These are phyloP conservation scores for Andrena camellia DNA, from an alignment of 2,888 invertebrate genomes.

Conservation along the genomic window DNA sequence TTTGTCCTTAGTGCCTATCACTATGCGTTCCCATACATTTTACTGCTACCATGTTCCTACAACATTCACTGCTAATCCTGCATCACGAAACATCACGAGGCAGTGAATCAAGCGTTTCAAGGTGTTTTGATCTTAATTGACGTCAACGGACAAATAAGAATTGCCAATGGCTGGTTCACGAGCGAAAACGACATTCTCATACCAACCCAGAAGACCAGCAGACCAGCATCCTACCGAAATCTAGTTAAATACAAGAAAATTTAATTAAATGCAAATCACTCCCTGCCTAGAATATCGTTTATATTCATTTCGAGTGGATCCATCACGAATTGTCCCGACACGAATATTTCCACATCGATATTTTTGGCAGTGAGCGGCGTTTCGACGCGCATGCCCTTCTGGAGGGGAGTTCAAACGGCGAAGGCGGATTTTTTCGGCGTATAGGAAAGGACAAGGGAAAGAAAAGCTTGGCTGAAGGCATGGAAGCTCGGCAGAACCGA, in stretches of 20 bases:
- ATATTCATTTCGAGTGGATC: background rate
- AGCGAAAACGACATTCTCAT: slow-evolving; percentile 3
- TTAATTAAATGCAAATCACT: background rate
- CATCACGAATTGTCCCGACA: slow-evolving; percentile 13
- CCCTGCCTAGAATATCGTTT: background rate
- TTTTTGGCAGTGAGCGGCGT: slow-evolving; percentile 21
- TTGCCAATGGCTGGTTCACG: slow-evolving; percentile 39
- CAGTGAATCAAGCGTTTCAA: slow-evolving; percentile 49
- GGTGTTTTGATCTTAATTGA: slow-evolving; percentile 54
- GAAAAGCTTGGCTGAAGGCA: background rate
- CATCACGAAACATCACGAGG: slow-evolving; percentile 27
- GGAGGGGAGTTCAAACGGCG: background rate
- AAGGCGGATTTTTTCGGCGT: background rate
- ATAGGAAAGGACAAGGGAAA: background rate
- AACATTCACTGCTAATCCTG: slow-evolving; percentile 26
- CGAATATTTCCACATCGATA: slow-evolving; percentile 15
- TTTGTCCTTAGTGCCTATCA: slow-evolving; percentile 18
- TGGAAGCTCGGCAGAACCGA: background rate
- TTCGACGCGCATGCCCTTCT: slow-evolving; percentile 4
- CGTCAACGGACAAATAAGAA: slow-evolving; percentile 47
- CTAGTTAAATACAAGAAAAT: background rate
- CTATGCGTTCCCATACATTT: slow-evolving; percentile 4
- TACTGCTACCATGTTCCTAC: slow-evolving; percentile 1
- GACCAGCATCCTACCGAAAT: background rate
- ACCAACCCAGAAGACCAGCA: slow-evolving; percentile 11